Evolutionary conservation across 1,140 invertebrate species (phyloP).

Genomic region (Stegodyphus mimosarum): DNA sequence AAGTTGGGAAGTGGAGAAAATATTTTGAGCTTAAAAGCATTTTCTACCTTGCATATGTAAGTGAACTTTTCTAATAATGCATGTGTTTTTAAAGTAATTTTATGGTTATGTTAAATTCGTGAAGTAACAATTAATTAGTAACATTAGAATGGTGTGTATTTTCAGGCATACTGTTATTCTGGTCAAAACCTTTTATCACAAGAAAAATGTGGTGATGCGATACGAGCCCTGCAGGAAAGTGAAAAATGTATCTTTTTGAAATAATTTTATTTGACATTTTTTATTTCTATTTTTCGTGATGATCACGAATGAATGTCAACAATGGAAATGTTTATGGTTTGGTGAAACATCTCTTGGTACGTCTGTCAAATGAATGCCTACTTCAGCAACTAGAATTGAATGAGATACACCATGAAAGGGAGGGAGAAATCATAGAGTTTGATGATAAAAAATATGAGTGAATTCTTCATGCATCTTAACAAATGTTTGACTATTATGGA

Average conservation of each 20-base stretch:
- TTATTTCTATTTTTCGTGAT: too few relatives aligned
- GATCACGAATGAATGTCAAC: too few relatives aligned
- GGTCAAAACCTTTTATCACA: constrained; percentile 76
- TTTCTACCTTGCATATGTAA: constrained; percentile 77
- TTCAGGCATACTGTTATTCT: constrained; percentile 76
- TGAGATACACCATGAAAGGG: too few relatives aligned
- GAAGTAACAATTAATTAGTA: neutral
- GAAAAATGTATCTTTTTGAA: constrained; percentile 69
- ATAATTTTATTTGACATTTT: constrained; percentile 18
- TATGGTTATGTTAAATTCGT: neutral
- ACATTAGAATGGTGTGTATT: too few relatives aligned
- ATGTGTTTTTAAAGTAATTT: constrained; percentile 5
- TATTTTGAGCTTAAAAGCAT: constrained; percentile 77
- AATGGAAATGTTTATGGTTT: too few relatives aligned
- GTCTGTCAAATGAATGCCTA: too few relatives aligned
- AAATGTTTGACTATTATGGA: too few relatives aligned
- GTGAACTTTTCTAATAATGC: constrained; percentile 64
- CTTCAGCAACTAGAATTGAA: too few relatives aligned
- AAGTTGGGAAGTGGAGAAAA: constrained; percentile 76
- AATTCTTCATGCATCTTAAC: too few relatives aligned
- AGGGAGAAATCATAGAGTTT: too few relatives aligned
- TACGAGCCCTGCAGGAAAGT: constrained; percentile 76
- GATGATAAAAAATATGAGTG: too few relatives aligned
- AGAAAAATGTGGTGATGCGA: constrained; percentile 80
- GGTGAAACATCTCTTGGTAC: too few relatives aligned